phyloP scores from a whole-genome alignment of 35 echinoderm and acorn worm genomes.

The Diadema setosum region DNA sequence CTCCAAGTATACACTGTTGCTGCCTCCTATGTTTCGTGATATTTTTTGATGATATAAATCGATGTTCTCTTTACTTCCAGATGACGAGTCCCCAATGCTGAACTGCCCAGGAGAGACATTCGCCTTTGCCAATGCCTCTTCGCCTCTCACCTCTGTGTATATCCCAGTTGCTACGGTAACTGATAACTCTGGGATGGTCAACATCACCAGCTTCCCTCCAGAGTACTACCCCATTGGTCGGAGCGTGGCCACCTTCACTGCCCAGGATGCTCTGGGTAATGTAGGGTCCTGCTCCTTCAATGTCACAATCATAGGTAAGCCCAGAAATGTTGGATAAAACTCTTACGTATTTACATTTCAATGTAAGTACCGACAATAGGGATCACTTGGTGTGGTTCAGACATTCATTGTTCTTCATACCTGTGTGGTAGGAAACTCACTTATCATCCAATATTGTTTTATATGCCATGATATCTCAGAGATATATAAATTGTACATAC shows the following conservation, averaged over 20 bases:
- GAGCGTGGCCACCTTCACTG: constrained; percentile 20
- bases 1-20: no score
- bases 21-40: not conserved
- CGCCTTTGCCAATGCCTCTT: not conserved
- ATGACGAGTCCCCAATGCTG: not conserved
- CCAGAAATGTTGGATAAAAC: constrained; percentile 17
- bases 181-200: not conserved
- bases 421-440: no score
- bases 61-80: not conserved
- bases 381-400: no score
- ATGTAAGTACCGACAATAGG: no score
- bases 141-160: not conserved
- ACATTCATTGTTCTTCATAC: no score
- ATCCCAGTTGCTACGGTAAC: not conserved
- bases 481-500: no score
- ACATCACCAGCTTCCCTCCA: not conserved
- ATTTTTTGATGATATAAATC: not conserved
- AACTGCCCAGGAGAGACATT: not conserved
- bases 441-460: no score
- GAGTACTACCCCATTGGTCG: not conserved
- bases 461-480: no score
- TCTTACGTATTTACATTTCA: no score
- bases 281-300: constrained; percentile 10
- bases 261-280: not conserved
- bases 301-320: constrained; percentile 45